Percentiles rank a stretch among this genome's conserved stretches.
phyloP scores from a whole-genome alignment of 2,888 invertebrate genomes.

The Acanthopleura granulata region DNA sequence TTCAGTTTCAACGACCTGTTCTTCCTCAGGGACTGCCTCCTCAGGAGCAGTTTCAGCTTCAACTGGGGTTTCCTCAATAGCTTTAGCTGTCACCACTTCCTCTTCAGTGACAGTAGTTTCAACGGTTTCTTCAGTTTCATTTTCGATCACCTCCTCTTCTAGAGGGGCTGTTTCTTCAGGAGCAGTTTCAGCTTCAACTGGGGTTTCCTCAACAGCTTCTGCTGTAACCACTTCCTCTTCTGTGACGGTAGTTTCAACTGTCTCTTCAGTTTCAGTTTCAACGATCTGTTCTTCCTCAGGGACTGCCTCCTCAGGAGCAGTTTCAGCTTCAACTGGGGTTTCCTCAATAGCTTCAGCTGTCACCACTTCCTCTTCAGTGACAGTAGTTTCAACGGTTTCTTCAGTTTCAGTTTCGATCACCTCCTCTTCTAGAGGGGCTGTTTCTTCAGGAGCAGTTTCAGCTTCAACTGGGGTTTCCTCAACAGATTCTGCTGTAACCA shows the following conservation, averaged over 20 bases:
- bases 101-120: not conserved
- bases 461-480: slow-evolving; percentile 5
- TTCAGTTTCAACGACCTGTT: not conserved
- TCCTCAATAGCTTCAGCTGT: not conserved
- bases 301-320: not conserved
- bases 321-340: slow-evolving; percentile 6
- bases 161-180: not conserved
- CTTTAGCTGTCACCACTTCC: not conserved
- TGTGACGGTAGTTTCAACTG: not conserved
- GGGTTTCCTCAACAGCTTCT: not conserved
- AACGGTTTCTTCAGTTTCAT: slow-evolving; percentile 6
- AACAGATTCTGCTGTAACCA: not conserved
- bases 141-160: not conserved
- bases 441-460: slow-evolving; percentile 14
- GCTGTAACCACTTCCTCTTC: slow-evolving; percentile 12
- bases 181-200: not conserved
- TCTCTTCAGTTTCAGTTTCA: slow-evolving; percentile 12
- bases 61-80: not conserved
- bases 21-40: not conserved
- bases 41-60: slow-evolving; percentile 14
- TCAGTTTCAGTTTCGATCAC: slow-evolving; percentile 1
- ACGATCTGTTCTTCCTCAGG: not conserved
- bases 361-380: slow-evolving; percentile 2
- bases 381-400: not conserved
- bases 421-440: not conserved